A percentile compares a stretch with the other conserved stretches of the same genome.
Conservation (phyloP, 2,113 vertebrate species). For the Stigmatopora argus region DNA sequence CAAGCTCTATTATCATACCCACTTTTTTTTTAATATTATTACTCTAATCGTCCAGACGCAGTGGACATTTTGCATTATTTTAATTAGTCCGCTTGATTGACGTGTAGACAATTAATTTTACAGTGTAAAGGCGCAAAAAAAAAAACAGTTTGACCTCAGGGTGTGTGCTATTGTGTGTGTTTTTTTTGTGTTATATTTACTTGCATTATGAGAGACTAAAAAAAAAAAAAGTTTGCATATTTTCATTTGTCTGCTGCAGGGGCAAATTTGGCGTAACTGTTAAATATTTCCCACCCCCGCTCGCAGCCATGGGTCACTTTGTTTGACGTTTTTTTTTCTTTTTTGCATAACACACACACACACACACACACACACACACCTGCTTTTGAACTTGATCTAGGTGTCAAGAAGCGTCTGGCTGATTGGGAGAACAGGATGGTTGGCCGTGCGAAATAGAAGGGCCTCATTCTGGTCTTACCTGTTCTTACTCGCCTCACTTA, state of each 20-base stretch:
- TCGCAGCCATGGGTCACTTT: conserved; percentile 37
- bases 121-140: neutral
- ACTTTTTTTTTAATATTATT: conserved; percentile 1
- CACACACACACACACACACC: conserved; percentile 14
- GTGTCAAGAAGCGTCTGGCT: neutral
- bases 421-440: conserved; percentile 16
- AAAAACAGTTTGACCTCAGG: conserved; percentile 31
- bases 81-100: conserved; percentile 26
- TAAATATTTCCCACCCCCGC: conserved; percentile 47
- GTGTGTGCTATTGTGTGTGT: conserved; percentile 23
- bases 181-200: conserved; percentile 31
- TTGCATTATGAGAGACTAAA: conserved; percentile 10
- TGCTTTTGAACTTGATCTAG: conserved; percentile 21
- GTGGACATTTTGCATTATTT: neutral
- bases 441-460: conserved; percentile 24
- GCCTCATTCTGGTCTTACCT: conserved; percentile 53
- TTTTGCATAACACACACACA: conserved; percentile 8
- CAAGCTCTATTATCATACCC: conserved; percentile 9
- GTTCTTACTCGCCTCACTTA: conserved; percentile 38
- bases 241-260: conserved; percentile 8
- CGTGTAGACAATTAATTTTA: conserved; percentile 15
- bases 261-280: conserved; percentile 31
- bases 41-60: neutral
- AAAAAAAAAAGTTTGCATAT: conserved; percentile 18
- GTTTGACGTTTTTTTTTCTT: conserved; percentile 18